phyloP scores from a whole-genome alignment of 2,113 vertebrate species.

The Holacanthus passer region DNA sequence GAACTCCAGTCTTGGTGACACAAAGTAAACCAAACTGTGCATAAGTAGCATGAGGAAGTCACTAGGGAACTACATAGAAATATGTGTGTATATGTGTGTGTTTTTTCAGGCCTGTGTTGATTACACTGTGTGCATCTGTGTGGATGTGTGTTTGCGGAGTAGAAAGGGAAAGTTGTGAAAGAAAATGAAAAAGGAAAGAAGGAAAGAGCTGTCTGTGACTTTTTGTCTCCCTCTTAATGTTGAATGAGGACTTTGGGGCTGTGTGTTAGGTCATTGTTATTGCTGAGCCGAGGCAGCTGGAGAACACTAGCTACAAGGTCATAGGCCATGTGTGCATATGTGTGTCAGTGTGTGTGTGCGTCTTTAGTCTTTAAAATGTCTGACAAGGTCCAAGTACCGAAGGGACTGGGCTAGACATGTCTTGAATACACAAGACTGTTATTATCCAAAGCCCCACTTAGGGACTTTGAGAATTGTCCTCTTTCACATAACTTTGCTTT shows the following conservation, averaged over 20 bases:
- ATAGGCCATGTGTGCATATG: conserved; percentile 29
- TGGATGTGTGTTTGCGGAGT: neutral
- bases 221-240: conserved; percentile 6
- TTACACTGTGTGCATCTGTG: neutral
- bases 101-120: neutral
- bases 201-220: conserved; percentile 7
- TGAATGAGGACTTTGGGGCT: conserved; percentile 19
- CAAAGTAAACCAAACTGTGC: conserved; percentile 32
- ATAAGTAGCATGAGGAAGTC: conserved; percentile 27
- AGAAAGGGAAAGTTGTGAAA: neutral
- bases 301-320: conserved; percentile 54
- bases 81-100: neutral
- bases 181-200: neutral
- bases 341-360: conserved; percentile 42
- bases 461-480: conserved; percentile 4
- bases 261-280: conserved; percentile 52
- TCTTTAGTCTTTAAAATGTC: conserved; percentile 58
- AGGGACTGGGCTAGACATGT: conserved; percentile 20
- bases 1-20: conserved; percentile 18
- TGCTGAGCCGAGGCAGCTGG: conserved; percentile 50
- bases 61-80: neutral
- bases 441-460: conserved; percentile 33
- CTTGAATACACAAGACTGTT: conserved; percentile 50
- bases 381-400: conserved; percentile 29
- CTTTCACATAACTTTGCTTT: conserved; percentile 35